Conservation (phyloP, 2,888 invertebrate genomes). For the Lasioglossum figueresi region DNA sequence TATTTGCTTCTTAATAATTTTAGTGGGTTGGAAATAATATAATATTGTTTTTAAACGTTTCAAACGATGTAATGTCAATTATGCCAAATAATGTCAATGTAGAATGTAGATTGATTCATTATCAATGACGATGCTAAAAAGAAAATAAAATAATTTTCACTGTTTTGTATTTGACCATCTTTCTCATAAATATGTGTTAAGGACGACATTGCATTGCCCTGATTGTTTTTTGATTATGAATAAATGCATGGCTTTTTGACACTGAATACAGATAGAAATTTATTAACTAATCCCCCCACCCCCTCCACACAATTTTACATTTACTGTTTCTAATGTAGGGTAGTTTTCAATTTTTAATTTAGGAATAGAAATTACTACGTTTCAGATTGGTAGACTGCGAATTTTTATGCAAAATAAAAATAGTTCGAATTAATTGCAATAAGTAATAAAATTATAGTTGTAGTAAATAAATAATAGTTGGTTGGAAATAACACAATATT, state of each 20-base stretch:
- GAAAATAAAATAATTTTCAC: too few species aligned
- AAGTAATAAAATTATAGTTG: not conserved
- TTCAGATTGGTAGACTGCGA: not conserved
- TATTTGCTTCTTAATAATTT: not conserved
- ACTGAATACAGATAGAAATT: not conserved
- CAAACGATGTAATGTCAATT: too few species aligned
- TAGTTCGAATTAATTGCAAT: not conserved
- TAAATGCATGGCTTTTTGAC: constrained; percentile 18
- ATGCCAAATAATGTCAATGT: too few species aligned
- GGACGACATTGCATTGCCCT: constrained; percentile 22
- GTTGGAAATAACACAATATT: too few species aligned
- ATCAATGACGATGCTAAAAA: too few species aligned
- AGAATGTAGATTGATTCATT: too few species aligned
- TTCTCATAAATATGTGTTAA: constrained; percentile 48
- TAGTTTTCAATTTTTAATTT: not conserved
- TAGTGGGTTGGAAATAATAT: not conserved
- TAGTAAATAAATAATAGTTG: too few species aligned
- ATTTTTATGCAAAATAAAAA: not conserved
- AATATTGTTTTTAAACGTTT: not conserved
- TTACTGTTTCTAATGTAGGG: not conserved
- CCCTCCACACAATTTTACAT: not conserved
- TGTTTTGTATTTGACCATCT: too few species aligned
- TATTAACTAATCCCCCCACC: not conserved
- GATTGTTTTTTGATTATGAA: not conserved
- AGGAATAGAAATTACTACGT: not conserved